Percentiles rank a stretch among this genome's conserved stretches.
Conservation (phyloP, 2,113 vertebrate genomes). For the Sakesphorus luctuosus region DNA sequence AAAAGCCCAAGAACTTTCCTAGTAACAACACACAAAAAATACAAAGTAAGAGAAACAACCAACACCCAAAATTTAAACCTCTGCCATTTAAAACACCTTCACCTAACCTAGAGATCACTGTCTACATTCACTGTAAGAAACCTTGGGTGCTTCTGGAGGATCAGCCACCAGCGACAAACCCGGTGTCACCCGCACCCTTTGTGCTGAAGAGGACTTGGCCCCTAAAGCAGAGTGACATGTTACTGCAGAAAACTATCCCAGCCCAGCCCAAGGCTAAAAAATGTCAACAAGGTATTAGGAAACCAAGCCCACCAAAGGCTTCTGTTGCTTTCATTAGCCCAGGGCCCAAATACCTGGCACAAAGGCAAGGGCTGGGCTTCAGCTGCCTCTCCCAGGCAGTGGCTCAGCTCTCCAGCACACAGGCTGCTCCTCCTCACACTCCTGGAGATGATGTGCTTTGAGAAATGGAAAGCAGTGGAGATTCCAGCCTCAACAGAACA, state of each 20-base stretch:
- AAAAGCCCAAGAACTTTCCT: background rate
- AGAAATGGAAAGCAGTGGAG: background rate
- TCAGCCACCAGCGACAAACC: background rate
- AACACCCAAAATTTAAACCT: background rate
- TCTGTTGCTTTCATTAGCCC: background rate
- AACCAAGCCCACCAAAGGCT: background rate
- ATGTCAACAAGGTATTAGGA: background rate
- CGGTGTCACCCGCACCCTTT: fast-evolving
- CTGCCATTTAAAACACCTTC: background rate
- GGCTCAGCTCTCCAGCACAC: background rate
- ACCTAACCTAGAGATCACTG: background rate
- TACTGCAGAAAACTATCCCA: background rate
- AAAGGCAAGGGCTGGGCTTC: background rate
- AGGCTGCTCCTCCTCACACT: background rate
- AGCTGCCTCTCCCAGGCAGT: background rate
- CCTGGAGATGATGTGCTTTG: background rate
- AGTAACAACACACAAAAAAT: background rate
- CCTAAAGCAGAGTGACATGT: background rate
- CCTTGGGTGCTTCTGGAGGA: background rate
- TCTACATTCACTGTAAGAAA: background rate
- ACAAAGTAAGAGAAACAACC: background rate
- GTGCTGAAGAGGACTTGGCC: background rate
- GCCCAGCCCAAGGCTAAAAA: background rate
- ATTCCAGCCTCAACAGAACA: background rate
- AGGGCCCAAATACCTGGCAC: background rate